Conservation (phyloP, 2,797 vertebrate genomes). For the Amblyopsis hoosieri region DNA sequence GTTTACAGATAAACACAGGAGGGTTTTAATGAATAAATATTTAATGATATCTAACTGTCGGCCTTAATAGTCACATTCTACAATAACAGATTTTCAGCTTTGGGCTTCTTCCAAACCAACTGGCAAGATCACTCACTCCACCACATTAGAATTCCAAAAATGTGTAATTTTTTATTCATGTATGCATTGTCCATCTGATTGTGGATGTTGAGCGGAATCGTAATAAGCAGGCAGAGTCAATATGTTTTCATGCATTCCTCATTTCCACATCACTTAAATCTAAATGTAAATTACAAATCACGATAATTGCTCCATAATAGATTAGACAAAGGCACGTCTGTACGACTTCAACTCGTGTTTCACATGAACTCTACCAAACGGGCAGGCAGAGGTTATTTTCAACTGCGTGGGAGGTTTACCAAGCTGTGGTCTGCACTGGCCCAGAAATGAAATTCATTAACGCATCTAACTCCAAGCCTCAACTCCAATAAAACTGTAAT, state of each 20-base stretch:
- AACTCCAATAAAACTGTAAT: conserved; percentile 64
- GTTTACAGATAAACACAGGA: background rate
- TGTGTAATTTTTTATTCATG: background rate
- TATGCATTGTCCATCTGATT: background rate
- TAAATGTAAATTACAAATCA: conserved; percentile 12
- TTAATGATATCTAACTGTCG: no score
- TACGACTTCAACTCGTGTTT: conserved; percentile 27
- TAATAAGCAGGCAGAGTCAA: conserved; percentile 21
- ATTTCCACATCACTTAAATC: conserved; percentile 9
- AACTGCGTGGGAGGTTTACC: conserved; percentile 51
- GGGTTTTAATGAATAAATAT: background rate
- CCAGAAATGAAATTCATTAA: conserved; percentile 71
- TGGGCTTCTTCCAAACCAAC: background rate
- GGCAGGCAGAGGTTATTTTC: conserved; percentile 44
- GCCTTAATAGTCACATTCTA: background rate
- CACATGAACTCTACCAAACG: conserved; percentile 1
- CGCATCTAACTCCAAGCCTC: conserved; percentile 54
- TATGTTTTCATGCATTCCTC: conserved; percentile 10
- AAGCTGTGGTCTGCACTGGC: conserved; percentile 32
- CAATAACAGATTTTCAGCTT: background rate
- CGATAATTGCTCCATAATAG: conserved; percentile 26
- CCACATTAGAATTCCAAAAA: background rate
- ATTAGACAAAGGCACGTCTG: conserved; percentile 28
- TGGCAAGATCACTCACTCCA: background rate
- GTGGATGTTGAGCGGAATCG: background rate